Percentiles rank a stretch among this genome's conserved stretches.
These are phyloP conservation scores for Cotesia congregata DNA, from an alignment of 2,888 invertebrate genomes.

Conservation along the genomic window DNA sequence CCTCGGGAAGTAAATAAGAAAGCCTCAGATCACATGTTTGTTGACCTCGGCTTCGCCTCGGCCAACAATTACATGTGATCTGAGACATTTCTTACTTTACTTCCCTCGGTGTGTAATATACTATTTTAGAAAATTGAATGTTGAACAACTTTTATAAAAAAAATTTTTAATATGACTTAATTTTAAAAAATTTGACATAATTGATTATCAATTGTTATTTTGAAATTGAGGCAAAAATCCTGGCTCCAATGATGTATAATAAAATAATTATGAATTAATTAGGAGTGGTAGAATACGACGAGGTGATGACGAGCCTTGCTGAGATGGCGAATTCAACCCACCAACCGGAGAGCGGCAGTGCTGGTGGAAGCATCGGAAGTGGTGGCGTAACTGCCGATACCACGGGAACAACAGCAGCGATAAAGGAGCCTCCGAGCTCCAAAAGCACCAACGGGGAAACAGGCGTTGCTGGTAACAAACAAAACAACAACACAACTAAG, in stretches of 20 bases:
- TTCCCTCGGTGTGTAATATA: too few relatives aligned
- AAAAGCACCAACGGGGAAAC: conserved; percentile 68
- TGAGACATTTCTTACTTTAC: too few relatives aligned
- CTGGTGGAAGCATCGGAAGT: conserved; percentile 50
- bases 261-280: conserved; percentile 28
- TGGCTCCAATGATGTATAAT: neutral
- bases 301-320: conserved; percentile 64
- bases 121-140: too few relatives aligned
- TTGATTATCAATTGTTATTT: too few relatives aligned
- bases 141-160: too few relatives aligned
- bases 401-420: conserved; percentile 32
- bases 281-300: conserved; percentile 68
- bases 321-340: conserved; percentile 61
- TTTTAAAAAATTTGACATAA: too few relatives aligned
- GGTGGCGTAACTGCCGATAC: conserved; percentile 30
- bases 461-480: conserved; percentile 69
- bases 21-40: too few relatives aligned
- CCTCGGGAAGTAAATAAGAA: too few relatives aligned
- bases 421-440: conserved; percentile 48
- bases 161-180: too few relatives aligned
- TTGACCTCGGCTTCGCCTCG: too few relatives aligned
- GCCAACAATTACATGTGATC: too few relatives aligned
- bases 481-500: conserved; percentile 61
- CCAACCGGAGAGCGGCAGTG: conserved; percentile 54
- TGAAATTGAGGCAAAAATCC: conserved; percentile 18